A percentile compares a stretch with the other conserved stretches of the same genome.
These are phyloP conservation scores for Falcunculus frontatus DNA, from an alignment of 2,113 vertebrate genomes.

Conservation along the genomic window DNA sequence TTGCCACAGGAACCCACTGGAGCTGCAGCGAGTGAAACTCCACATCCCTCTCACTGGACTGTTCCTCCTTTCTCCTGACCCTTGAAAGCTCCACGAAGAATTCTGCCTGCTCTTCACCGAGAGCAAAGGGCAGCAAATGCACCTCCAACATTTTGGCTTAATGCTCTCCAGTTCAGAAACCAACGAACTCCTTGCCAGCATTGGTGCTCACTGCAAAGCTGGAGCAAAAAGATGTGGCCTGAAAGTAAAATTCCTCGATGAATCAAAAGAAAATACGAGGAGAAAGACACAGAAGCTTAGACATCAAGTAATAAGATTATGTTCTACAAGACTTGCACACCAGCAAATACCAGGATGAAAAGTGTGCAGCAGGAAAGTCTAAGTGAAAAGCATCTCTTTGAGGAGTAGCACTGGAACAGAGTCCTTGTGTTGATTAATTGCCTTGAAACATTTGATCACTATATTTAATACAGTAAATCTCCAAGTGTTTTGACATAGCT, in stretches of 20 bases:
- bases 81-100: not conserved
- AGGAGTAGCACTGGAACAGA: not conserved
- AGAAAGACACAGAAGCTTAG: not conserved
- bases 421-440: not conserved
- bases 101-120: not conserved
- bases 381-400: not conserved
- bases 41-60: not conserved
- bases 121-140: not conserved
- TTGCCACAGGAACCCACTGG: fast-evolving
- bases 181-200: not conserved
- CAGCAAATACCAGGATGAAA: not conserved
- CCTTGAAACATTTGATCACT: not conserved
- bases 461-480: not conserved
- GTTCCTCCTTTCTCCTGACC: not conserved
- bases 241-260: not conserved
- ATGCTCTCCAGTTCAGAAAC: not conserved
- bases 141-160: not conserved
- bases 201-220: fast-evolving
- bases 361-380: fast-evolving
- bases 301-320: not conserved
- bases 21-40: not conserved
- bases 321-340: not conserved
- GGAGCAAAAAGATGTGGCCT: not conserved
- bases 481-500: not conserved
- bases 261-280: not conserved